phyloP scores from a whole-genome alignment of 2,113 vertebrate genomes.

The Tichodroma muraria region DNA sequence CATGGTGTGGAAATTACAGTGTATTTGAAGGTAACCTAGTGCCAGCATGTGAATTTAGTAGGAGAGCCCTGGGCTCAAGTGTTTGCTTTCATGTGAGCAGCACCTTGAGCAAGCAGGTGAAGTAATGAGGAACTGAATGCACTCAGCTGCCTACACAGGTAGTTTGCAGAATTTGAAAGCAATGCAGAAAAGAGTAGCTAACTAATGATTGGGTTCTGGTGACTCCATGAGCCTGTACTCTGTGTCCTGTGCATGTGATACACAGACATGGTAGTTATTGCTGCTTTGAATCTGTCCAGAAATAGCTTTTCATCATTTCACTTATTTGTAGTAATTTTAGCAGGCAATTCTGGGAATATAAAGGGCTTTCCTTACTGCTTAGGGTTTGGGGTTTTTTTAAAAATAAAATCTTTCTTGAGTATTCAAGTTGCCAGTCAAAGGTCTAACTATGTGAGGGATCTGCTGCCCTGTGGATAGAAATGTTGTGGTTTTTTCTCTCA shows the following conservation, averaged over 20 bases:
- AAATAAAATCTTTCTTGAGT: background rate
- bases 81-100: background rate
- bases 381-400: background rate
- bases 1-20: background rate
- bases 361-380: background rate
- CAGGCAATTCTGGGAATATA: background rate
- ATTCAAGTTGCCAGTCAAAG: background rate
- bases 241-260: background rate
- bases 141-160: background rate
- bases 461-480: background rate
- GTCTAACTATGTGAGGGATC: background rate
- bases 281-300: background rate
- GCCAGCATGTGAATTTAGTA: background rate
- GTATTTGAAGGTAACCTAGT: background rate
- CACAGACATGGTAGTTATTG: background rate
- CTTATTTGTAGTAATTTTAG: background rate
- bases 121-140: background rate
- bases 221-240: rapidly evolving
- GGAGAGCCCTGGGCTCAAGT: background rate
- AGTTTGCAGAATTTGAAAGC: background rate
- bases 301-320: background rate
- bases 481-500: background rate
- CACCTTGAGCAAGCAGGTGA: background rate
- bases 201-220: background rate
- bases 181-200: background rate